Base-by-base conservation (phyloP, 2,888 invertebrate species). In the Chouioia cunea region DNA sequence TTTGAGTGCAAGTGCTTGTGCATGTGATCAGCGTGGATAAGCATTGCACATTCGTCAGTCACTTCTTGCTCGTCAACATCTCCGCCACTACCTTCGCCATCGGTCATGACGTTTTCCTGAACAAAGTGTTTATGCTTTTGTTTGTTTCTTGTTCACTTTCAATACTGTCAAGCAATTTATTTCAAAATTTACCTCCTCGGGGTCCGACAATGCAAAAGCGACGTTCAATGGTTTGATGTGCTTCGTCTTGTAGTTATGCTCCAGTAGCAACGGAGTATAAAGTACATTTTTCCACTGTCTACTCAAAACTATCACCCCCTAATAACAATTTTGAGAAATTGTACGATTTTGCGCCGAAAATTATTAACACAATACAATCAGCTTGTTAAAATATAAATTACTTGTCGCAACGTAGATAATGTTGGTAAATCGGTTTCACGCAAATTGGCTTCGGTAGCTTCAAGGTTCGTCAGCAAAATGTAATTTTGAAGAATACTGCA, bases 211-310 rank as follows among this genome's bases (percentile, higher is more conserved):
- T 1, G 96, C 93, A 85, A 97, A 96, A 0, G 95, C 94, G 0
- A 97, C 95, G 81, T 95, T 96, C 74, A 96, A 89, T 2, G 94
- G 94, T 79, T 93, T 92, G 78, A 93, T 89, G 73, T 93, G 90
- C 82, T 94, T 93, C 71, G 92, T 92, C 88, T 95, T 94, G 82
- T 95, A 94, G 84, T 94, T 95, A 83, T 96, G 95, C 79, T 95
- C 95, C 65, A 96, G 89, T 50, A 97, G 87, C 74, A 96, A 88
- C 0, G 98, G 97, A 76, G 97, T 97, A 84, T 97, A 97, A 20
- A 98, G 87, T 2, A 96, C 93, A 85, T 96, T 97, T 87, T 97
- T 97, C 98, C 97, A 98, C 83, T 98, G 97, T 0, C 97, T 90
- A 80, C 96, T 96, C 65, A 98, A 88, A 27, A 97, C 97, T 82